phyloP scores from a whole-genome alignment of 2,888 invertebrate species.

The Conchocele bisecta region DNA sequence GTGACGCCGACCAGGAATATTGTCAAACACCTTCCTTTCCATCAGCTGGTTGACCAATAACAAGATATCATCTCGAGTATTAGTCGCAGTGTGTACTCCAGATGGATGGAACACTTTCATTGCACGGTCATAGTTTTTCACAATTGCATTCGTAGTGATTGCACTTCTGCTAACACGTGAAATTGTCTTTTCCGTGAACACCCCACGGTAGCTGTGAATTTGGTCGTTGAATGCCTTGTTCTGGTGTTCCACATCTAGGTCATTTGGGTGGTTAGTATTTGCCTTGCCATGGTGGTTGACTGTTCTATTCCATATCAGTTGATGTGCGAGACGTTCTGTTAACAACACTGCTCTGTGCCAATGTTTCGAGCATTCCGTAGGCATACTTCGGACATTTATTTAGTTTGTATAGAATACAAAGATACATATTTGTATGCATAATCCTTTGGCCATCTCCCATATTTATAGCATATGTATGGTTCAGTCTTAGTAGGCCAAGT shows the following conservation, averaged over 20 bases:
- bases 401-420: conserved; percentile 23
- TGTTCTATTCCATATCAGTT: conserved; percentile 46
- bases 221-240: conserved; percentile 46
- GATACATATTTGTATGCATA: conserved; percentile 21
- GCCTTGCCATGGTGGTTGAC: conserved; percentile 38
- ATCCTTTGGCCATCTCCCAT: conserved; percentile 44
- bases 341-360: conserved; percentile 25
- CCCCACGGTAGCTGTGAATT: conserved; percentile 39
- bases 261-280: conserved; percentile 47
- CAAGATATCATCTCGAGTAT: conserved; percentile 10
- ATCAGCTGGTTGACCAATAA: conserved; percentile 12
- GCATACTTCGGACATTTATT: conserved; percentile 48
- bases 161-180: conserved; percentile 30
- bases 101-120: conserved; percentile 4
- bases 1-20: conserved; percentile 20
- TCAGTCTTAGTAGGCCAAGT: conserved; percentile 20
- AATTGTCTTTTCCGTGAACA: conserved; percentile 40
- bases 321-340: conserved; percentile 26
- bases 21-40: conserved; percentile 5
- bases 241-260: conserved; percentile 43
- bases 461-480: conserved; percentile 41
- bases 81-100: conserved; percentile 1
- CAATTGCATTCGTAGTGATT: neutral
- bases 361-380: conserved; percentile 40
- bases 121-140: conserved; percentile 7